A percentile compares a stretch with the other conserved stretches of the same genome.
phyloP scores from a whole-genome alignment of 2,113 vertebrate genomes.

The Oceanites oceanicus region DNA sequence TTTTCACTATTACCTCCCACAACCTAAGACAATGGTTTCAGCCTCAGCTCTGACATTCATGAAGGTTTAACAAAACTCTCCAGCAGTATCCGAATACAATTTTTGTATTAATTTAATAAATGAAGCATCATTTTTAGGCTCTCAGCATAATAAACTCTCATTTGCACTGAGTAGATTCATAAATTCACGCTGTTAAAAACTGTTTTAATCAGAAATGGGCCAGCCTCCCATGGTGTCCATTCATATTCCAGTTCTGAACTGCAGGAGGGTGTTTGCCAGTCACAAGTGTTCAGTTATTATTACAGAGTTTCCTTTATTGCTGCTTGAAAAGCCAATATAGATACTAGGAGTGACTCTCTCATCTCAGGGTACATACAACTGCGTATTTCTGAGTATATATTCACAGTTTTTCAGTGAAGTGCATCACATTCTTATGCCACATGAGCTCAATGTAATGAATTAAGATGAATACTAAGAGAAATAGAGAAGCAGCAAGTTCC shows the following conservation, averaged over 20 bases:
- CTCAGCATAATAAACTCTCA: constrained; percentile 70
- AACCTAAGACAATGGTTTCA: background rate
- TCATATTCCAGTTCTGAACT: constrained; percentile 52
- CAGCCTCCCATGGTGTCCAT: constrained; percentile 56
- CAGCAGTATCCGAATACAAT: constrained; percentile 24
- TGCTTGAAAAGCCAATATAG: constrained; percentile 35
- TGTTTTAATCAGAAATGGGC: constrained; percentile 67
- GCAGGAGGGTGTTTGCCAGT: constrained; percentile 56
- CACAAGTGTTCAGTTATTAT: constrained; percentile 45
- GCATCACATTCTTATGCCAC: constrained; percentile 18
- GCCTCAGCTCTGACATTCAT: constrained; percentile 13
- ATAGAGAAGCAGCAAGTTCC: background rate
- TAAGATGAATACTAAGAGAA: constrained; percentile 29
- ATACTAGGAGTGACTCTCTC: constrained; percentile 31
- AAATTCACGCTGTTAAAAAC: constrained; percentile 74
- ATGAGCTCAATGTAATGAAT: constrained; percentile 42
- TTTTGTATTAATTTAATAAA: constrained; percentile 75
- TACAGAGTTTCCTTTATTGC: constrained; percentile 55
- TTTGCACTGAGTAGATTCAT: constrained; percentile 71
- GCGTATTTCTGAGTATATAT: background rate
- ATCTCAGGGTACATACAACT: constrained; percentile 31
- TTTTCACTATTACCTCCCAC: background rate
- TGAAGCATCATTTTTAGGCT: constrained; percentile 67
- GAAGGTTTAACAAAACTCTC: constrained; percentile 7
- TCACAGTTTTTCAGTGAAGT: constrained; percentile 34